These are phyloP conservation scores for Andrena flavipes DNA, from an alignment of 2,888 invertebrate genomes.

Conservation along the genomic window DNA sequence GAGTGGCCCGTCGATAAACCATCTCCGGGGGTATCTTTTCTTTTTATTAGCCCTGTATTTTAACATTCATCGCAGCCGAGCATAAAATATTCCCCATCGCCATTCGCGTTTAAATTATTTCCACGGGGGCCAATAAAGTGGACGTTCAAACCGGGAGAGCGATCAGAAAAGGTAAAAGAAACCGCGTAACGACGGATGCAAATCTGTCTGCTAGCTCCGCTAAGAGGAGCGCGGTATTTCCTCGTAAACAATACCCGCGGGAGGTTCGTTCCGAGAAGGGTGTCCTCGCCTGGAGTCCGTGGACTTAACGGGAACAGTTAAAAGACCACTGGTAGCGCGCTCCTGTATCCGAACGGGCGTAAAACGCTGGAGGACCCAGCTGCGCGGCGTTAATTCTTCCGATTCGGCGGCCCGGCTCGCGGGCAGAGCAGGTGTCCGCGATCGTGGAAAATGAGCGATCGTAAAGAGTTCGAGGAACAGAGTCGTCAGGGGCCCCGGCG, in stretches of 20 bases:
- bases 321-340: background rate
- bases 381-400: background rate
- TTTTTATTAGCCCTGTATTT: background rate
- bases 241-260: background rate
- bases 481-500: conserved; percentile 71
- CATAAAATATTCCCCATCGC: background rate
- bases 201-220: background rate
- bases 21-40: no score
- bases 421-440: conserved; percentile 27
- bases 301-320: background rate
- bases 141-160: background rate
- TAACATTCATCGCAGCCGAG: background rate
- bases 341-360: background rate
- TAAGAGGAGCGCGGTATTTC: background rate
- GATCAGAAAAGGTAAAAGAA: background rate
- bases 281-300: background rate
- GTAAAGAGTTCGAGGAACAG: conserved; percentile 68
- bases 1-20: background rate
- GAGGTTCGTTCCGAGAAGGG: background rate
- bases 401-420: background rate
- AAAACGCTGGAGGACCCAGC: background rate
- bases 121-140: background rate
- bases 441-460: conserved; percentile 60
- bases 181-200: background rate
- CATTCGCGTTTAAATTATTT: background rate